Conservation (phyloP, 2,113 vertebrate genomes). For the Amphiprion percula region DNA sequence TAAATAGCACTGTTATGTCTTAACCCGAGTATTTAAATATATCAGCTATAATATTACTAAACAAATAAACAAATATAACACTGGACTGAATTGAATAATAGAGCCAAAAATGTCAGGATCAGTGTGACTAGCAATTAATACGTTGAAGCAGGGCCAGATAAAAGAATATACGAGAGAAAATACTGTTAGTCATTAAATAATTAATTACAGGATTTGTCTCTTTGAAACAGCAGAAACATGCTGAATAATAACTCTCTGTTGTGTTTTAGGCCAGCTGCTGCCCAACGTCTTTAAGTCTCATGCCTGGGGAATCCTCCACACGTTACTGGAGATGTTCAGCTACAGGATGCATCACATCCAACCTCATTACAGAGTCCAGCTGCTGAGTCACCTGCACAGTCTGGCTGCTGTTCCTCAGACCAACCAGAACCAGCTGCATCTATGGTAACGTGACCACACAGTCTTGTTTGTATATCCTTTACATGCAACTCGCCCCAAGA, state of each 20-base stretch:
- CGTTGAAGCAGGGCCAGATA: no score
- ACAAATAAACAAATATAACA: no score
- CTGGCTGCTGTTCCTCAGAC: conserved; percentile 96
- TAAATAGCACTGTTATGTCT: no score
- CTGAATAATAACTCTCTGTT: conserved; percentile 11
- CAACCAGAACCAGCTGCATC: conserved; percentile 98
- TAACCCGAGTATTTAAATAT: no score
- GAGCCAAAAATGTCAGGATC: no score
- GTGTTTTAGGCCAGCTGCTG: conserved; percentile 91
- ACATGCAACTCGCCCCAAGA: no score
- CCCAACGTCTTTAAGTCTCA: conserved; percentile 98
- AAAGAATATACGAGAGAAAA: no score
- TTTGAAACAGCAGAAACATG: not conserved
- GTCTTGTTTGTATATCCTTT: no score
- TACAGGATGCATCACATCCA: conserved; percentile 99
- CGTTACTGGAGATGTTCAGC: conserved; percentile 98
- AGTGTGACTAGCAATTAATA: no score
- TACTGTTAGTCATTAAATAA: no score
- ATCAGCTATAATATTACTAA: no score
- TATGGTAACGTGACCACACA: conserved; percentile 83
- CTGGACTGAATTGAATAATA: no score
- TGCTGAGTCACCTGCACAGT: conserved; percentile 96
- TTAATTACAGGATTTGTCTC: not conserved
- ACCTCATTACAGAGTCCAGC: conserved; percentile 97
- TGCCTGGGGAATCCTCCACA: conserved; percentile 98